Base-by-base conservation (phyloP, 1,140 invertebrate genomes). In the Ectropis grisescens region DNA sequence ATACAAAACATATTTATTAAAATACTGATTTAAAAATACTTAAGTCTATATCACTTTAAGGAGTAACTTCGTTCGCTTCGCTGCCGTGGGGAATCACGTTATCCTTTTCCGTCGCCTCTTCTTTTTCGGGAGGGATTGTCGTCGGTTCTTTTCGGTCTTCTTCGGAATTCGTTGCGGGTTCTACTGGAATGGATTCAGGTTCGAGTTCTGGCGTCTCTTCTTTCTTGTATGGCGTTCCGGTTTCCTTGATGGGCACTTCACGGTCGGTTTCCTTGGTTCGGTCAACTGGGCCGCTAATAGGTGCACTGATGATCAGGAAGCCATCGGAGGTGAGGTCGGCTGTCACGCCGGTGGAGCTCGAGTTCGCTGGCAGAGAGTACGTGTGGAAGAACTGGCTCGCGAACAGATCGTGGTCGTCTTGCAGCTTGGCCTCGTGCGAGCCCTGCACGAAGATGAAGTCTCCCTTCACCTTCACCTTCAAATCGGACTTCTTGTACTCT, bases 381-480 rank as follows among this genome's bases (percentile, higher is more conserved):
- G 74, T 79, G 33, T 81, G 70, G 62, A 71, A 75, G 64, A 81
- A 81, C 37, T 79, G 64, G 41, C 61, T 72, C 7, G 74, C 76
- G 23, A 72, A 69, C 6, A 78, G 16, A 22, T 81, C 71, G 15
- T 56, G 59, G 19, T 72, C 64, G 11, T 64, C 59, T 12, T 68
- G 57, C n/a, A n/a, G n/a, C 22, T 74, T 72, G 10, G 64, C 59
- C 33, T 81, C 76, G 27, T 76, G 69, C 2, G 64, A 50, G 12
- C 76, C 76, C 45, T 78, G 61, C n/a, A 78, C 59, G 44, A 78
- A 58, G 39, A 81, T 62, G 36, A 70, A 70, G 26, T 64, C 65
- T 6, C 51, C 54, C 38, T 72, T 76, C 10, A 72, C 55, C 33
- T 75, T 78, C 13, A 81, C 71, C 29, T 76, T 76, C 27, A 81